These are phyloP conservation scores for Umimayanthus chanpuru DNA, from an alignment of 92 coral and sea anemone genomes.

Conservation along the genomic window DNA sequence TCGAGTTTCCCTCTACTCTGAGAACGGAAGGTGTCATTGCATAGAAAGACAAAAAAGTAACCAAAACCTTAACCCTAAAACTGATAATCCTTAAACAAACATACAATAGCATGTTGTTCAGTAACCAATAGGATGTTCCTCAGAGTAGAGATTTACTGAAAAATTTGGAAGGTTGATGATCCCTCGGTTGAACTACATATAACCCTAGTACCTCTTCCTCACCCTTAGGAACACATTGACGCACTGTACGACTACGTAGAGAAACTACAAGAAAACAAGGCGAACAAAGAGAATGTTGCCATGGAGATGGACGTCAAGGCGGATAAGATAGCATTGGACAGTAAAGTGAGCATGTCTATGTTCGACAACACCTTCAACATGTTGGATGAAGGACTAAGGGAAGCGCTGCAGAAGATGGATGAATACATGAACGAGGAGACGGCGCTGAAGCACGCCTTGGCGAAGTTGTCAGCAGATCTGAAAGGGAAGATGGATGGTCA, in stretches of 20 bases:
- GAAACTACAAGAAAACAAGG: conserved; percentile 84
- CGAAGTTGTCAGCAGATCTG: conserved; percentile 86
- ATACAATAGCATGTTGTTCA: too few species aligned
- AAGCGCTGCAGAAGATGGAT: conserved; percentile 97
- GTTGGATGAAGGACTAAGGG: conserved; percentile 90
- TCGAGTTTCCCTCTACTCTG: too few species aligned
- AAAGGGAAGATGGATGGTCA: conserved; percentile 93
- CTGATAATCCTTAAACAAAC: too few species aligned
- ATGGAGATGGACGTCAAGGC: conserved; percentile 95
- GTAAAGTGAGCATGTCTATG: conserved; percentile 86
- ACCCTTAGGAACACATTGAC: conserved; percentile 75
- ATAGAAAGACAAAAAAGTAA: too few species aligned
- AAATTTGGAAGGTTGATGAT: neutral
- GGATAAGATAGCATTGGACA: conserved; percentile 89
- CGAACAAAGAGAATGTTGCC: conserved; percentile 97
- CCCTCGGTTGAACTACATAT: neutral
- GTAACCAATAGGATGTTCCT: too few species aligned
- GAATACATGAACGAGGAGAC: conserved; percentile 95
- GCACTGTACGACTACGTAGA: conserved; percentile 78
- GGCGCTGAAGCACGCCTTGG: conserved; percentile 89
- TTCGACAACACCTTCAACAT: conserved; percentile 85
- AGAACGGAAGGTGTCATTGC: too few species aligned
- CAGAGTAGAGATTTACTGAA: too few species aligned
- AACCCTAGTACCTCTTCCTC: neutral
- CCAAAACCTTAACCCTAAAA: too few species aligned